These are phyloP conservation scores for Apodemia mormo DNA, from an alignment of 2,888 invertebrate genomes.

Conservation along the genomic window DNA sequence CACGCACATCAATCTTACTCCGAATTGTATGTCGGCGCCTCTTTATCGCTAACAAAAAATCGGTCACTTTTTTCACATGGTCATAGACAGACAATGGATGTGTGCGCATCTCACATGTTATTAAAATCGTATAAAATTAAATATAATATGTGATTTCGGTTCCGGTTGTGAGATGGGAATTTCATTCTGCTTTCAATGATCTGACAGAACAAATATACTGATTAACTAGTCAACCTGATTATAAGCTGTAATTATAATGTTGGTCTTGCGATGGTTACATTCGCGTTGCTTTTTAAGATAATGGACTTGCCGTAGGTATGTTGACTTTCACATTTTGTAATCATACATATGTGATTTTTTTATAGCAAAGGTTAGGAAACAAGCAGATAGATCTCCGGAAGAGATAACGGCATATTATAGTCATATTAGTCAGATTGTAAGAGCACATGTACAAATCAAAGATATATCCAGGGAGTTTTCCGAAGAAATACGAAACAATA, in stretches of 20 bases:
- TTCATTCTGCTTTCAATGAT: conserved; percentile 50
- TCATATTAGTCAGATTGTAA: too few relatives aligned
- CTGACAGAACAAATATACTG: conserved; percentile 21
- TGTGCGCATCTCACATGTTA: conserved; percentile 72
- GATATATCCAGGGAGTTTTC: too few relatives aligned
- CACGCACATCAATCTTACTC: conserved; percentile 73
- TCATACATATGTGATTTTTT: background rate
- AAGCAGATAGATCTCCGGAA: too few relatives aligned
- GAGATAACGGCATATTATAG: too few relatives aligned
- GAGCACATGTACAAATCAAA: too few relatives aligned
- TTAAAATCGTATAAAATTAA: conserved; percentile 82
- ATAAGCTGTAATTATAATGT: conserved; percentile 14
- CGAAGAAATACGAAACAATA: too few relatives aligned
- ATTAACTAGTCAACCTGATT: conserved; percentile 17
- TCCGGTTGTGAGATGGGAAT: conserved; percentile 78
- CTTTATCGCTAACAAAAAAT: conserved; percentile 74
- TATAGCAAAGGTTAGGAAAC: too few relatives aligned
- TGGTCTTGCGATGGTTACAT: background rate
- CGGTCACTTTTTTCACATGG: conserved; percentile 73
- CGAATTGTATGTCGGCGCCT: conserved; percentile 75
- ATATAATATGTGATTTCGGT: conserved; percentile 79
- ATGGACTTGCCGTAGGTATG: conserved; percentile 5
- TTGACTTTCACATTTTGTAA: conserved; percentile 14
- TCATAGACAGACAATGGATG: conserved; percentile 63
- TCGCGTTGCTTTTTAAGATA: conserved; percentile 15